phyloP scores from a whole-genome alignment of 2,888 invertebrate species.

The Lasioglossum oenotherae region DNA sequence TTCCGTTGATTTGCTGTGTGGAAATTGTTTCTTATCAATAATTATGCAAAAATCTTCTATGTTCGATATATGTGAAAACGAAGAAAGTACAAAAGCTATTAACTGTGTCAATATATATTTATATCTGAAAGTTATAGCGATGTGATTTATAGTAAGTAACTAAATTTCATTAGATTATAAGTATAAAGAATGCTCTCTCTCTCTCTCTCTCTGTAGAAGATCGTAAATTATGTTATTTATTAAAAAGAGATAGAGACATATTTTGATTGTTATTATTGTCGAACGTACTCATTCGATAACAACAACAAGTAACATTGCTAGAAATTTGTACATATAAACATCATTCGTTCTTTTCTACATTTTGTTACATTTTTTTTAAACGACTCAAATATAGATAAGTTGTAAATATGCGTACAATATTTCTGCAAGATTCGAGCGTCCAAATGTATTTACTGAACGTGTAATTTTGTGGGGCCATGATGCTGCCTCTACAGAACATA shows the following conservation, averaged over 20 bases:
- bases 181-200: constrained; percentile 5
- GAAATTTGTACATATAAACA: constrained; percentile 73
- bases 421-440: constrained; percentile 65
- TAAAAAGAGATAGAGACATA: constrained; percentile 16
- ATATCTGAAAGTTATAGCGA: constrained; percentile 24
- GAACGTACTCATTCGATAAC: constrained; percentile 43
- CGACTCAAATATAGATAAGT: constrained; percentile 65
- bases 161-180: constrained; percentile 23
- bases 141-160: constrained; percentile 9
- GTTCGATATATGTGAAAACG: constrained; percentile 11
- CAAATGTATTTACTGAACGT: constrained; percentile 68
- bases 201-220: constrained; percentile 4
- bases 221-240: constrained; percentile 44
- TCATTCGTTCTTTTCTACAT: constrained; percentile 80
- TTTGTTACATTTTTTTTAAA: constrained; percentile 79
- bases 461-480: constrained; percentile 62
- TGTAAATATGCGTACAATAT: constrained; percentile 66
- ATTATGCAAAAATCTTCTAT: constrained; percentile 25
- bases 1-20: constrained; percentile 44
- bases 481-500: constrained; percentile 68
- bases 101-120: constrained; percentile 27
- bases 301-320: constrained; percentile 66
- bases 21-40: constrained; percentile 35
- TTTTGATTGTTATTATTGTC: constrained; percentile 36
- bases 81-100: constrained; percentile 28